Percentiles rank a stretch among this genome's conserved stretches.
phyloP scores from a whole-genome alignment of 2,888 invertebrate species.

The Eupithecia subfuscata region DNA sequence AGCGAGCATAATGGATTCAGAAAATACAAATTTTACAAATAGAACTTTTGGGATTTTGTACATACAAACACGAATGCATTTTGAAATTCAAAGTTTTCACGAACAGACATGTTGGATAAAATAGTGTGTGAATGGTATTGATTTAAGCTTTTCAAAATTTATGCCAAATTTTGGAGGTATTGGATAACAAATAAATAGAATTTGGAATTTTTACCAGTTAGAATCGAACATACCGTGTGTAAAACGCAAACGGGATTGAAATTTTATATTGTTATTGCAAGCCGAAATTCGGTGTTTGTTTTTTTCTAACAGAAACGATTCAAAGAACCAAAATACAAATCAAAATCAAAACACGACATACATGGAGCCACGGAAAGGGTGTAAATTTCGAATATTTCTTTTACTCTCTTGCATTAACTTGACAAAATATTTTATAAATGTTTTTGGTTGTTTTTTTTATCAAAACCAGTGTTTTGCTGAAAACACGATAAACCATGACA shows the following conservation, averaged over 20 bases:
- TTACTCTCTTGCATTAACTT: no score
- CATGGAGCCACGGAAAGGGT: no score
- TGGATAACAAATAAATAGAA: neutral
- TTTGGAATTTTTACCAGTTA: neutral
- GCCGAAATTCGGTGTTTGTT: no score
- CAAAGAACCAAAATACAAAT: no score
- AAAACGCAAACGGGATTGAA: neutral
- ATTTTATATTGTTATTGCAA: neutral
- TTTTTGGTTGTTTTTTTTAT: no score
- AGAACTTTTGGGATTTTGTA: conserved; percentile 34
- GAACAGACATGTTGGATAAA: neutral
- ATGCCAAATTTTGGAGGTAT: neutral
- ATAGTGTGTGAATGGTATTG: neutral
- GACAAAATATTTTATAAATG: no score
- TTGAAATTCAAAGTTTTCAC: conserved; percentile 2
- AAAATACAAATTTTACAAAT: conserved; percentile 41
- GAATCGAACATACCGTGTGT: neutral
- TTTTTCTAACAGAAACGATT: no score
- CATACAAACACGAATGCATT: conserved; percentile 5
- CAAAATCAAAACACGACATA: neutral
- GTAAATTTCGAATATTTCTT: no score
- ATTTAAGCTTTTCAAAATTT: neutral
- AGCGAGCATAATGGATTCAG: neutral
- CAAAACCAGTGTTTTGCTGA: no score
- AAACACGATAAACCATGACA: no score